Evolutionary conservation across 2,797 vertebrate genomes (phyloP).

Genomic region (Peromyscus aztecus): DNA sequence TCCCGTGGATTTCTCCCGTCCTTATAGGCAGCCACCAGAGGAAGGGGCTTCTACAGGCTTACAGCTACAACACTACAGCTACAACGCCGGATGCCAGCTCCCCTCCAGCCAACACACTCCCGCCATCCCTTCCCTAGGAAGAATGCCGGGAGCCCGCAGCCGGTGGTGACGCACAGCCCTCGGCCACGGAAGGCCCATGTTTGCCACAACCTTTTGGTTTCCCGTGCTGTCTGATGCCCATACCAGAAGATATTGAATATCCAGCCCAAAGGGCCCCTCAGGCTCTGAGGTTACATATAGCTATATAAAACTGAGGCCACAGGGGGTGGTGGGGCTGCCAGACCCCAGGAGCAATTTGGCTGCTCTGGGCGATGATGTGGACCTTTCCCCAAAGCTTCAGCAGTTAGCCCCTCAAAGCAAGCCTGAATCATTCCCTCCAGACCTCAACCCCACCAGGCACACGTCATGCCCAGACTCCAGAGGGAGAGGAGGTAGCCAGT

Average conservation of each 20-base stretch:
- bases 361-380: slow-evolving; percentile 49
- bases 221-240: background rate
- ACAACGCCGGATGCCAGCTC: background rate
- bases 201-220: slow-evolving; percentile 45
- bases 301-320: slow-evolving; percentile 63
- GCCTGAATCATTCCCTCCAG: slow-evolving; percentile 74
- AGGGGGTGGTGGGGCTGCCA: slow-evolving; percentile 57
- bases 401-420: slow-evolving; percentile 29
- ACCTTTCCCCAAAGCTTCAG: slow-evolving; percentile 48
- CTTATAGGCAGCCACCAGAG: too few species aligned
- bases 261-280: background rate
- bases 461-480: background rate
- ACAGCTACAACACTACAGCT: too few species aligned
- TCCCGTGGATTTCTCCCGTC: background rate
- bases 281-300: background rate
- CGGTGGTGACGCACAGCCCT: background rate
- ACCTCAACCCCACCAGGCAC: slow-evolving; percentile 69
- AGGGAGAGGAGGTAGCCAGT: background rate
- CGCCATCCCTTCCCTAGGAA: background rate
- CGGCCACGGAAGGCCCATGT: background rate
- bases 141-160: slow-evolving; percentile 33
- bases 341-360: slow-evolving; percentile 70
- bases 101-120: background rate
- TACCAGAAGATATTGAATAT: slow-evolving; percentile 55
- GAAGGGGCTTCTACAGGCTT: background rate